A percentile compares a stretch with the other conserved stretches of the same genome.
Evolutionary conservation across 2,113 vertebrate genomes (phyloP).

Genomic region (Leucopternis melanops): DNA sequence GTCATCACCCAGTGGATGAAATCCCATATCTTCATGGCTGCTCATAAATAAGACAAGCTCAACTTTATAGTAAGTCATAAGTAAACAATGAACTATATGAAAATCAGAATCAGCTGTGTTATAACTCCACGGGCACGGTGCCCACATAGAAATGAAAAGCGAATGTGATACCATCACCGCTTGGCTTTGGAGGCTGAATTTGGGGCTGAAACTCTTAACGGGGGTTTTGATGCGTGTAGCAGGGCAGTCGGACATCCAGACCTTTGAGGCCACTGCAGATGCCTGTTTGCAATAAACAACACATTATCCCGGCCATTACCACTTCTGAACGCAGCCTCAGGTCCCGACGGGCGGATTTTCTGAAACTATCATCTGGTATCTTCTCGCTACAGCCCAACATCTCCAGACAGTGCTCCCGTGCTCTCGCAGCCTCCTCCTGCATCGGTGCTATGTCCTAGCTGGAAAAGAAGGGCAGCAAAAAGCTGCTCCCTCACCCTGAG

Average conservation of each 20-base stretch:
- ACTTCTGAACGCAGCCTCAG: not conserved
- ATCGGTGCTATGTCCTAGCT: not conserved
- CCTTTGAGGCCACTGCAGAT: not conserved
- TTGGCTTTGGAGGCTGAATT: not conserved
- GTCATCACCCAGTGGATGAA: constrained; percentile 58
- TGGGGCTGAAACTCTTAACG: not conserved
- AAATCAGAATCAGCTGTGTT: constrained; percentile 60
- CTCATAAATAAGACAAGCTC: constrained; percentile 56
- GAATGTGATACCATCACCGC: constrained; percentile 22
- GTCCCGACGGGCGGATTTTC: not conserved
- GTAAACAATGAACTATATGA: constrained; percentile 62
- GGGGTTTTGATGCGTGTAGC: not conserved
- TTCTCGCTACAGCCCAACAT: not conserved
- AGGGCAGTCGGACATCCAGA: not conserved
- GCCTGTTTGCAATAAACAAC: constrained; percentile 4
- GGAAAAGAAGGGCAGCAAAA: not conserved
- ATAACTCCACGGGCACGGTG: not conserved
- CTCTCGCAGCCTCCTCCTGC: not conserved
- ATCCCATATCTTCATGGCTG: constrained; percentile 46
- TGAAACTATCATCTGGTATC: not conserved
- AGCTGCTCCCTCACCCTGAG: not conserved
- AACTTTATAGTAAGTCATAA: constrained; percentile 63
- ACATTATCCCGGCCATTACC: not conserved
- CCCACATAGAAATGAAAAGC: constrained; percentile 35
- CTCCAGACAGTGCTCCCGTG: not conserved